Percentiles rank a stretch among this genome's conserved stretches.
Evolutionary conservation across 2,888 invertebrate species (phyloP).

Genomic region (Eilema griseolum): DNA sequence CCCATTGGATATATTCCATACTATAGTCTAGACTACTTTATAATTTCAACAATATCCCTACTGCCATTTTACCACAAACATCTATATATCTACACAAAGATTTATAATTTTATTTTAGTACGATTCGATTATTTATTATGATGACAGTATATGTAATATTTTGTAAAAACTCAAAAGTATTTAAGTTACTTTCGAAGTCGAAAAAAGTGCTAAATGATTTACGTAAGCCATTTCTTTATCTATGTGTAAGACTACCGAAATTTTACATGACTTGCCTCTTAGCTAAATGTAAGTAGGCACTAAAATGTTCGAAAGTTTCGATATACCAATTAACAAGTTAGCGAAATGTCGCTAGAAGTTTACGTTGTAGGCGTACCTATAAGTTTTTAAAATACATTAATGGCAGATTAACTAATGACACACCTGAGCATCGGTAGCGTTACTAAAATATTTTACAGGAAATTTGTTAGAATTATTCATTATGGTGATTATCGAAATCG

Average conservation of each 20-base stretch:
- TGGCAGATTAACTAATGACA: not conserved
- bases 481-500: no score
- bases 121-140: no score
- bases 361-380: not conserved
- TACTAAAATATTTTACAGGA: no score
- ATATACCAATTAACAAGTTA: not conserved
- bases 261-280: constrained; percentile 1
- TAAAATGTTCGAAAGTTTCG: constrained; percentile 3
- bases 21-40: no score
- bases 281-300: constrained; percentile 6
- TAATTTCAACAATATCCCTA: no score
- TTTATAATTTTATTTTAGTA: no score
- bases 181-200: not conserved
- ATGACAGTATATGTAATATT: no score
- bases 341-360: not conserved
- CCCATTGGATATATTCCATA: no score
- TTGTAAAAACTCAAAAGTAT: not conserved
- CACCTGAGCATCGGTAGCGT: no score
- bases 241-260: not conserved
- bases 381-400: not conserved
- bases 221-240: not conserved
- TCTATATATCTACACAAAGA: no score
- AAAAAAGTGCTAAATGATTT: not conserved
- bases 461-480: no score
- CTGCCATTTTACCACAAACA: no score